phyloP scores from a whole-genome alignment of 2,797 vertebrate species.

The Karalla daura region DNA sequence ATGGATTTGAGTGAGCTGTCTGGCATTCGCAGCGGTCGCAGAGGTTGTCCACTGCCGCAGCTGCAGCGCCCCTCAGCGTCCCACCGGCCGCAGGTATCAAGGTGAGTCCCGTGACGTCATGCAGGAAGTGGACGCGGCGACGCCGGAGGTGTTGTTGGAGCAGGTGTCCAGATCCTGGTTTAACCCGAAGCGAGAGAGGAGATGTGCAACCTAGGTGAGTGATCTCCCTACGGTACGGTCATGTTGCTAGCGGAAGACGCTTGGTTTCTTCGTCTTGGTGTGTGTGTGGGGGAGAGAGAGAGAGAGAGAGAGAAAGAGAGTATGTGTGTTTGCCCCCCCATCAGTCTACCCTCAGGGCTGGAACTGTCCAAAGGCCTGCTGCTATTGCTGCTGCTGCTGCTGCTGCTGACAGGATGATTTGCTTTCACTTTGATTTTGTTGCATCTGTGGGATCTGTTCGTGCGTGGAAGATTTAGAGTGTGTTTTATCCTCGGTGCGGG shows the following conservation, averaged over 20 bases:
- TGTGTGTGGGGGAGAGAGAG: no score
- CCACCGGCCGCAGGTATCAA: conserved; percentile 55
- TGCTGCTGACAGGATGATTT: no score
- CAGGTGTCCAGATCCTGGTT: background rate
- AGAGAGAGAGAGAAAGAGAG: no score
- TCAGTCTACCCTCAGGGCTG: background rate
- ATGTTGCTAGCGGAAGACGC: background rate
- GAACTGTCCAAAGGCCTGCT: conserved; percentile 36
- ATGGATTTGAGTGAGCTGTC: no score
- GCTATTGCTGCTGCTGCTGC: no score
- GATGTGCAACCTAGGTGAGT: conserved; percentile 79
- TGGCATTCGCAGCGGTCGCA: no score
- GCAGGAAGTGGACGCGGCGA: conserved; percentile 56
- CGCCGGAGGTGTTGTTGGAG: background rate
- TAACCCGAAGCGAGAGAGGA: background rate
- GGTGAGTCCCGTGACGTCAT: conserved; percentile 76
- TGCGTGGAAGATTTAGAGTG: no score
- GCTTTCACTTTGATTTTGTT: background rate
- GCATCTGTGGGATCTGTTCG: no score
- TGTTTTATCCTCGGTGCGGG: background rate
- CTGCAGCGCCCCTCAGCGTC: conserved; percentile 30
- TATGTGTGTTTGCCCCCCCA: no score
- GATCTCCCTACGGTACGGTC: accelerated
- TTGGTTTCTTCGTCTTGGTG: no score
- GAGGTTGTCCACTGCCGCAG: no score